phyloP scores from a whole-genome alignment of 2,113 vertebrate genomes.

The Podocnemis expansa region DNA sequence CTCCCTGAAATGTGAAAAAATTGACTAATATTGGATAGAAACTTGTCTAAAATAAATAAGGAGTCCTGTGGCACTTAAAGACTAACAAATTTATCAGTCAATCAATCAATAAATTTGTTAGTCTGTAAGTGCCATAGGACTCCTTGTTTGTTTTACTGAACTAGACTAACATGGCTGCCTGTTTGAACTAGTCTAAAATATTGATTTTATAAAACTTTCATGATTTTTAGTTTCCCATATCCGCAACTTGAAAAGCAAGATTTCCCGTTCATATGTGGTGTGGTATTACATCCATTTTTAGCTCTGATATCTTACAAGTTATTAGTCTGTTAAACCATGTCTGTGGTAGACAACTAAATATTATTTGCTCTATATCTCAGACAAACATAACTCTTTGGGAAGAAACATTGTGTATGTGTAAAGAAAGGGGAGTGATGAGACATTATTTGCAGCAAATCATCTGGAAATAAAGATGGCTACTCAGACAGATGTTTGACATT shows the following conservation, averaged over 20 bases:
- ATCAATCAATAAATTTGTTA: too few species aligned
- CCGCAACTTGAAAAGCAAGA: not conserved
- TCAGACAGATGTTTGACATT: not conserved
- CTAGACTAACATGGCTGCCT: too few species aligned
- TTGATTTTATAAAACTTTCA: too few species aligned
- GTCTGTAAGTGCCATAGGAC: too few species aligned
- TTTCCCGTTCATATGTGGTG: not conserved
- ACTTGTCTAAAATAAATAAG: too few species aligned
- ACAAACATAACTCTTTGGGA: not conserved
- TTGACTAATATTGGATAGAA: too few species aligned
- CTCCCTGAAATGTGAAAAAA: too few species aligned
- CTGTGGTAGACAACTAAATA: not conserved
- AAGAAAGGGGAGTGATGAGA: not conserved
- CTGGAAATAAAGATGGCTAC: not conserved
- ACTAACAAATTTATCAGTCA: too few species aligned
- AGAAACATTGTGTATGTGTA: not conserved
- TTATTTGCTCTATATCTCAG: not conserved
- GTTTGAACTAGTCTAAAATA: too few species aligned
- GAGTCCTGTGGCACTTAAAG: too few species aligned
- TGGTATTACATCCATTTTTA: not conserved
- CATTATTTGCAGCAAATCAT: not conserved
- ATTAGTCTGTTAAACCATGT: not conserved
- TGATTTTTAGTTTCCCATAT: not conserved
- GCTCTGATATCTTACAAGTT: not conserved
- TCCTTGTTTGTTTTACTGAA: too few species aligned